Conservation (phyloP, 2,113 vertebrate species). For the Cyprinodon brontotheroides region DNA sequence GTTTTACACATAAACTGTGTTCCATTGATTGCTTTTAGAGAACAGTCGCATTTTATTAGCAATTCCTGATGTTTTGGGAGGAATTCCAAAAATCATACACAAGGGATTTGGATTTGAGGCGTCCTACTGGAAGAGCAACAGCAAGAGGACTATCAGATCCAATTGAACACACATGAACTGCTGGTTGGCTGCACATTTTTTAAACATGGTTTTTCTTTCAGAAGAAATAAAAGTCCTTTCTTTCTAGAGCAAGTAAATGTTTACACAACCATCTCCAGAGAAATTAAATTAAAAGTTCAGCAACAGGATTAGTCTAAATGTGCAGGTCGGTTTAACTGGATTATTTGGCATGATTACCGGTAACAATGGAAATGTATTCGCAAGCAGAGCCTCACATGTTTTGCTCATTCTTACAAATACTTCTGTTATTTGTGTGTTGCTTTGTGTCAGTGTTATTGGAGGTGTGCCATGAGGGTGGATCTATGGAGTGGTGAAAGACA, state of each 20-base stretch:
- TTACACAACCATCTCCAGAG: not conserved
- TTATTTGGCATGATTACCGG: constrained; percentile 5
- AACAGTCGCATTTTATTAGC: not conserved
- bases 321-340: not conserved
- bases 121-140: not conserved
- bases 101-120: not conserved
- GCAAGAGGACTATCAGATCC: not conserved
- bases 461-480: constrained; percentile 38
- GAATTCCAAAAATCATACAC: not conserved
- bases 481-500: constrained; percentile 33
- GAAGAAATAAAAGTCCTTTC: not conserved
- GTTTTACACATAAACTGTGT: constrained; percentile 18
- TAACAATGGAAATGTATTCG: constrained; percentile 4
- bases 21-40: not conserved
- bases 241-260: not conserved
- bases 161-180: not conserved
- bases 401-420: constrained; percentile 4
- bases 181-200: not conserved
- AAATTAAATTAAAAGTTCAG: not conserved
- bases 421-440: constrained; percentile 14
- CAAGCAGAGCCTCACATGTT: constrained; percentile 11
- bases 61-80: not conserved
- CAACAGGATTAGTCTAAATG: not conserved
- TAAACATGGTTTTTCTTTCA: no score
- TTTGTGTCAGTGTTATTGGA: constrained; percentile 24